Conservation (phyloP, 2,888 invertebrate species). For the Oithona nana region DNA sequence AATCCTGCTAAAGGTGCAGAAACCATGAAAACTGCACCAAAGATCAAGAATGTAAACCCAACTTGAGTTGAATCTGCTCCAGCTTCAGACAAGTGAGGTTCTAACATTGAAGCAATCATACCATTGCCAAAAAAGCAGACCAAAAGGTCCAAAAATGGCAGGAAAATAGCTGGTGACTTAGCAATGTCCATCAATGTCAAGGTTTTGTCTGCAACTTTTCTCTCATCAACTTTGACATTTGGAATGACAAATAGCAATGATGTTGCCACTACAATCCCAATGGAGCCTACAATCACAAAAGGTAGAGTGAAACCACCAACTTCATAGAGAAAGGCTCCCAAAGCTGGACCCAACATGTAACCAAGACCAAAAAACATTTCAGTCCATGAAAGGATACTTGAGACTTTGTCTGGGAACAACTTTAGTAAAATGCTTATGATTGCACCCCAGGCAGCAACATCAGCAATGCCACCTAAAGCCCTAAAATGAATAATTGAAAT, state of each 20-base stretch:
- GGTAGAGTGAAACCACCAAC: neutral
- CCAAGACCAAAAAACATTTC: neutral
- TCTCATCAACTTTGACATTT: neutral
- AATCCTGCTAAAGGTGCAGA: neutral
- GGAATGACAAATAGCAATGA: neutral
- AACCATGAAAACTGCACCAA: neutral
- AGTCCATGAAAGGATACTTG: neutral
- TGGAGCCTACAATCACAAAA: neutral
- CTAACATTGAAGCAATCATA: neutral
- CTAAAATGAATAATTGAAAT: neutral
- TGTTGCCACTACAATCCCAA: neutral
- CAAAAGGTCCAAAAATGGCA: neutral
- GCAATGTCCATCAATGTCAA: neutral
- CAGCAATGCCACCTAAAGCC: neutral
- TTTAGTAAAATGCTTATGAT: neutral
- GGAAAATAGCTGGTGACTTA: neutral
- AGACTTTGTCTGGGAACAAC: neutral
- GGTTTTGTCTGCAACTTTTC: neutral
- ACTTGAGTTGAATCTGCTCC: neutral
- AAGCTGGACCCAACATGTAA: neutral
- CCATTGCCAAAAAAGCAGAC: neutral
- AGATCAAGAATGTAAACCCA: neutral
- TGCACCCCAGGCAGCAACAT: slow-evolving; percentile 1
- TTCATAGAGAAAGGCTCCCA: neutral
- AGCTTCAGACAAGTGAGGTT: neutral